Base-by-base conservation (phyloP, 2,113 vertebrate species). In the Hiodon alosoides region DNA sequence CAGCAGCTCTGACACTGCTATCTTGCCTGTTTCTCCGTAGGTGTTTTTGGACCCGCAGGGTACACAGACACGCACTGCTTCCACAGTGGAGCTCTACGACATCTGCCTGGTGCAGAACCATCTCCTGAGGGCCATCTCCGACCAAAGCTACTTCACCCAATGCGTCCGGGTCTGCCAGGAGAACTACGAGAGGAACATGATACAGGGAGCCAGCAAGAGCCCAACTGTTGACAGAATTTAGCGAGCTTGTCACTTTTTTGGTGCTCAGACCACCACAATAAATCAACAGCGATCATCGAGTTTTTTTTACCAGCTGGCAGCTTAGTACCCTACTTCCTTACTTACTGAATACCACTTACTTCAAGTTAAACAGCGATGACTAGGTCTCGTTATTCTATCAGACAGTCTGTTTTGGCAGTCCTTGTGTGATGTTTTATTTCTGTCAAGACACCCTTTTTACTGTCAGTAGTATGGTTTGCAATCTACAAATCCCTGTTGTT, bases 31-130 rank as follows among this genome's bases (percentile, higher is more conserved):
- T 77, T 16, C 76, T 31, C 54, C 62, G 0, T 80, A 96, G 95
- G 90, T 96, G 8, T 95, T 97, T 81, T 65, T 69, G 0, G 88
- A 84, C 17, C 82, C 0, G 3, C 87, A 67, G 59, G 82, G 88
- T 46, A 9, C 76, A 2, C 82, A 85, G 68, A 84, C 86, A 8
- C 88, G 87, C 14, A 78, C 52, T 0, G 88, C 81, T 7, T 90
- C 85, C 77, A 94, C 88, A 14, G 90, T 90, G 0, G 94, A 95
- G 83, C 89, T 96, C 11, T 94, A 93, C 0, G 82, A 93, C 47
- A 0, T 95, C 73, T 89, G 91, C 47, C 83, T 97, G 79, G 89
- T 97, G 74, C 95, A 94, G 86, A 95, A 87, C 0, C 79, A 97
- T 82, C 92, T 97, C 66, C 92, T 97, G 65, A 84, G 82, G 70